Base-by-base conservation (phyloP, 2,797 vertebrate species). In the Gambusia yucatana region DNA sequence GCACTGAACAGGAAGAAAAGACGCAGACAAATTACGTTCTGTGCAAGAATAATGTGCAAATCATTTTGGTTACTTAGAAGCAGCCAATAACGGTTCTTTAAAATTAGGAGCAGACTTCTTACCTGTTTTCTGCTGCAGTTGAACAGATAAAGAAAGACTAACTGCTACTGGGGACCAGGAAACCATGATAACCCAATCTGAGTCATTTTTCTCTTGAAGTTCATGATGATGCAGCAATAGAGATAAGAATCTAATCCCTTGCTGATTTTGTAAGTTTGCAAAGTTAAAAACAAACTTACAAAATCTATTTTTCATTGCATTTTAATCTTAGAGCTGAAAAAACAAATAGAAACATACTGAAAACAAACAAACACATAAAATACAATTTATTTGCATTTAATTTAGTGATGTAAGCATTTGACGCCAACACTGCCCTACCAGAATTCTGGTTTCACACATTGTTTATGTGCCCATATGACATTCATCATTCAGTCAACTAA, bases 111-210 rank as follows among this genome's bases (percentile, higher is more conserved):
- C 3, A 77, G 43, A 75, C 48, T 75, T 36, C 33, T 30, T 16
- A 84, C 59, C 55, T 41, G 76, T 82, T 89, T 91, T 84, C 84
- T 84, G 75, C 50, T 78, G 77, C 33, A 78, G 52, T 44, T 36
- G 41, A 33, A 78, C 11, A 65, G 10, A 65, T 44, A 74, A 17
- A 61, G 17, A 75, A 3, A 43, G 14, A 30, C 11, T 47, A n/a
- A 22, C 67, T 22, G 20, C 28, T 36, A 43, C 2, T 55, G 30
- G 30, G 6, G 3, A 69, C 43, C 25, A 17, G 25, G 4, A 65
- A 36, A 17, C 61, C 13, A 46, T n/a, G 0, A 72, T 46, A 36
- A 44, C 67, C 41, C 22, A 6, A 73, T 75, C 16, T 3, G 8
- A 76, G 46, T 44, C 72, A 57, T 52, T 6, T 50, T 63, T 70